phyloP scores from a whole-genome alignment of 2,113 vertebrate species.

The Shinisaurus crocodilurus region DNA sequence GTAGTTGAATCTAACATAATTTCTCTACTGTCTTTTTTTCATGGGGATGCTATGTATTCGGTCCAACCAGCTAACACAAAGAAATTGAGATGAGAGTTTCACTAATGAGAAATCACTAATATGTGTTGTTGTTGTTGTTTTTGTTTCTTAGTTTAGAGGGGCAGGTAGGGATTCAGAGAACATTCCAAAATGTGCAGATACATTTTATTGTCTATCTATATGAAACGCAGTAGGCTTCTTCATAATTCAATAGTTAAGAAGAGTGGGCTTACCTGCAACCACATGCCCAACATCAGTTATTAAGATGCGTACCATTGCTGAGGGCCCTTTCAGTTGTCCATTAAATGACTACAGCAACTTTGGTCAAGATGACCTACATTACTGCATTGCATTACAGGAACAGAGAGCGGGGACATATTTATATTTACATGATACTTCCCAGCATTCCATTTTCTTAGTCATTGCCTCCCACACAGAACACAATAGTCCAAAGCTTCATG shows the following conservation, averaged over 20 bases:
- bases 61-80: conserved; percentile 41
- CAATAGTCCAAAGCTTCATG: background rate
- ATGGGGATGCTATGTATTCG: conserved; percentile 13
- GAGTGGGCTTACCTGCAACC: too few relatives aligned
- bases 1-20: conserved; percentile 53
- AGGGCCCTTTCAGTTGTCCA: background rate
- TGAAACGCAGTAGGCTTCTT: background rate
- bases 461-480: background rate
- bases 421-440: background rate
- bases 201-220: background rate
- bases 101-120: conserved; percentile 34
- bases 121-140: conserved; percentile 21
- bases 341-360: background rate
- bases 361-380: background rate
- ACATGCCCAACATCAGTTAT: background rate
- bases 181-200: background rate
- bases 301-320: background rate
- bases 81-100: conserved; percentile 43
- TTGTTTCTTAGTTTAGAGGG: background rate
- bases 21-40: conserved; percentile 48
- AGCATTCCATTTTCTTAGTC: background rate
- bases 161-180: background rate
- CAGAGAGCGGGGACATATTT: background rate
- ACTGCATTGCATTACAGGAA: background rate
- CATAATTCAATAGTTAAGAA: background rate